Conservation (phyloP, 2,113 vertebrate genomes). For the Haliaeetus leucogaster region DNA sequence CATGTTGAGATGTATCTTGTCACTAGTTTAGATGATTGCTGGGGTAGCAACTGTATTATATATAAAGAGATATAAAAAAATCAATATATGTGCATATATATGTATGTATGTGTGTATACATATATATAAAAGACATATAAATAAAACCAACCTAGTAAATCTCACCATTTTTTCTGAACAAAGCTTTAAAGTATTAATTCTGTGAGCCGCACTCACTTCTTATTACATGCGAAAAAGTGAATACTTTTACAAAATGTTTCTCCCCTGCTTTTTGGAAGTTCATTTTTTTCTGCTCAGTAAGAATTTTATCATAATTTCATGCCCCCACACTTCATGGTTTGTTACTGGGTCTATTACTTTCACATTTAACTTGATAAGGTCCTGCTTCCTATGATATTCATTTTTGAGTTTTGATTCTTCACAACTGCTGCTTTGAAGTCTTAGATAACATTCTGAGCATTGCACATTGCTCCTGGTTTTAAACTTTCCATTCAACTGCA, state of each 20-base stretch:
- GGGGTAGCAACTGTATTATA: not conserved
- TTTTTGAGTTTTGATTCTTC: slow-evolving; percentile 55
- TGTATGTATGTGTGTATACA: not conserved
- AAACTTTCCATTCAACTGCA: not conserved
- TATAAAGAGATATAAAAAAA: not conserved
- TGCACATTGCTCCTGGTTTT: slow-evolving; percentile 38
- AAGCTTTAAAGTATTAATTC: slow-evolving; percentile 53
- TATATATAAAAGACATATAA: not conserved
- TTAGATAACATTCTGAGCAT: slow-evolving; percentile 53
- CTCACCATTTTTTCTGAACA: not conserved
- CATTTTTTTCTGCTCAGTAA: slow-evolving; percentile 39
- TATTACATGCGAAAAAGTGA: not conserved
- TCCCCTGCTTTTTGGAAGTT: slow-evolving; percentile 22
- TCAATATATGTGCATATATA: not conserved
- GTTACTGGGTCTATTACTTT: slow-evolving; percentile 64
- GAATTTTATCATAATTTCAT: slow-evolving; percentile 69
- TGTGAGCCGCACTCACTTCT: not conserved
- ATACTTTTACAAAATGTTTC: slow-evolving; percentile 47
- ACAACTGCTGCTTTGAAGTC: slow-evolving; percentile 69
- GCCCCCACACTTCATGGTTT: slow-evolving; percentile 55
- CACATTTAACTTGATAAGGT: slow-evolving; percentile 59
- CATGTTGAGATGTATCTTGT: not conserved
- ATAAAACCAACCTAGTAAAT: not conserved
- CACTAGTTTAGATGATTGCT: not conserved
- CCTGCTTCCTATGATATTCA: slow-evolving; percentile 54